phyloP scores from a whole-genome alignment of 2,888 invertebrate species.

The Didymodactylos carnosus region DNA sequence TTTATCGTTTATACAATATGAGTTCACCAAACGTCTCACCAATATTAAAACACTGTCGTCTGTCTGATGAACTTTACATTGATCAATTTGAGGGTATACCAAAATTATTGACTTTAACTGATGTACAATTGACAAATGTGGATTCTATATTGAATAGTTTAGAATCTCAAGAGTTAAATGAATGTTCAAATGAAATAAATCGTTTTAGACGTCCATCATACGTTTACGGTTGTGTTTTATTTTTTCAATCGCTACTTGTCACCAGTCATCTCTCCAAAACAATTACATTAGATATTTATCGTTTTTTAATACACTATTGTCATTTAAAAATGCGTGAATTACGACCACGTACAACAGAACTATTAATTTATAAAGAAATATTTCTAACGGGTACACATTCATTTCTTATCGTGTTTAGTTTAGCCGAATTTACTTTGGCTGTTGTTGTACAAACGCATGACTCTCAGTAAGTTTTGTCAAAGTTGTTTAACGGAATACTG shows the following conservation, averaged over 20 bases:
- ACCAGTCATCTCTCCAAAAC: neutral
- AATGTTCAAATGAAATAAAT: neutral
- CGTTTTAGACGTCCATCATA: neutral
- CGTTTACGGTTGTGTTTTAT: neutral
- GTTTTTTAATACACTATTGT: neutral
- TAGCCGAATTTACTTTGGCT: neutral
- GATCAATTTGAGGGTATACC: neutral
- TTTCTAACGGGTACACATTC: neutral
- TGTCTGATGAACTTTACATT: neutral
- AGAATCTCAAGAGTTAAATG: neutral
- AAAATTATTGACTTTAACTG: neutral
- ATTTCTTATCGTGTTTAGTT: neutral
- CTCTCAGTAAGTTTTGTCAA: neutral
- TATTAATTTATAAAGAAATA: neutral
- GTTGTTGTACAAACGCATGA: neutral
- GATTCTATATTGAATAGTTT: neutral
- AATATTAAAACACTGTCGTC: neutral
- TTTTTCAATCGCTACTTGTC: neutral
- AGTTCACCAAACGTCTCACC: neutral
- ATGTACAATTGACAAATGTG: neutral
- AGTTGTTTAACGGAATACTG: too few species aligned
- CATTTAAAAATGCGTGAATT: neutral
- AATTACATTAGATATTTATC: neutral
- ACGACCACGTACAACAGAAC: neutral
- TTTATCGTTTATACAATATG: neutral